Evolutionary conservation across 1,140 invertebrate species (phyloP).

Genomic region (Cherax quadricarinatus): DNA sequence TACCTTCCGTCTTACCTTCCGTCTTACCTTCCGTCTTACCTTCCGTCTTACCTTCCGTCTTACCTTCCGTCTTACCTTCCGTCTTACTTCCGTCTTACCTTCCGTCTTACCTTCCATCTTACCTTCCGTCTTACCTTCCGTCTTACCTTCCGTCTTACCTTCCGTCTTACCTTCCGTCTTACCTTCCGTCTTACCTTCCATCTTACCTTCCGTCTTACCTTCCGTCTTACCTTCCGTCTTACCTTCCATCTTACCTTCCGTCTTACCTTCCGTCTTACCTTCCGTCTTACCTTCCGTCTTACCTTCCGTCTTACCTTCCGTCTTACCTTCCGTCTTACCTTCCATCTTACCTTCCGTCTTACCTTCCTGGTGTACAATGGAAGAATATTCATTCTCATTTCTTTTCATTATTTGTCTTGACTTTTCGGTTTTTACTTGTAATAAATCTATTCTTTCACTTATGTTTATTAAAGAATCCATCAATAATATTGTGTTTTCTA

Average conservation of each 20-base stretch:
- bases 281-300: neutral
- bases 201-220: neutral
- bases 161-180: neutral
- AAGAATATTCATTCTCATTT: too few relatives aligned
- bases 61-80: neutral
- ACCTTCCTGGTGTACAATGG: neutral
- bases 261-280: neutral
- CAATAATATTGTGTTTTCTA: too few relatives aligned
- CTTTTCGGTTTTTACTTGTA: too few relatives aligned
- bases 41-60: neutral
- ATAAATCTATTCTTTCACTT: too few relatives aligned
- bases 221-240: neutral
- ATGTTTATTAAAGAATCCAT: too few relatives aligned
- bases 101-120: neutral
- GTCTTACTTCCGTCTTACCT: neutral
- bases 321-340: neutral
- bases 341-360: too few relatives aligned
- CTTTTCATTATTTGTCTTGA: too few relatives aligned
- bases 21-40: neutral
- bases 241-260: neutral
- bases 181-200: too few relatives aligned
- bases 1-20: neutral
- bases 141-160: neutral
- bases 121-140: neutral
- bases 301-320: neutral